Base-by-base conservation (phyloP, 2,113 vertebrate genomes). In the Alligator sinensis region DNA sequence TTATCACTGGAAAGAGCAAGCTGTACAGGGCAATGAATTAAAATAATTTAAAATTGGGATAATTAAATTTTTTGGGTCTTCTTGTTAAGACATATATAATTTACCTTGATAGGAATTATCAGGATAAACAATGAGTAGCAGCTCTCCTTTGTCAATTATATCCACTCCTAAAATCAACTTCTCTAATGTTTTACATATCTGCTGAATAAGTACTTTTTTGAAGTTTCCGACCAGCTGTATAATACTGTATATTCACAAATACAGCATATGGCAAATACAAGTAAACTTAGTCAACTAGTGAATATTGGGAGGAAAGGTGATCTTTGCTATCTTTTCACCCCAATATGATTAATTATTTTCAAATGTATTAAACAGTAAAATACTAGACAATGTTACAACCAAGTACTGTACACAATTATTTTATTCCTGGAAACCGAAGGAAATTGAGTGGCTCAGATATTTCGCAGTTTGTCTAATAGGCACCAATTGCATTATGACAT, bases 1-100 rank as follows among this genome's bases (percentile, higher is more conserved):
- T 99, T 99, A 97, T 99, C 99, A 85, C 99, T 99, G 92, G 99
- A 99, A 77, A 99, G 97, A 38, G 99, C 99, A 66, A 99, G 97
- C 99, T 99, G 78, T 19, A 74, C 27, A 92, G 76, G 92, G 95
- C 12, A 38, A 96, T 22, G 38, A 82, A 96, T 84, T 13, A 93
- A 86, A 2, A 76, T 1, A 19, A 76, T 89, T 80, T 2, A 3
- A 59, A 95, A 54, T 19, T 70, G 21, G 2, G 81, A 18, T 6
- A 77, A 89, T 17, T 34, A 85, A 47, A 25, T 3, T 30, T 82
- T 81, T 79, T 6, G 63, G 22, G 17, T 19, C 84, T 88, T 55
- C 60, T 30, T 3, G 80, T 9, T 21, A 86, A 30, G 74, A 47
- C 5, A 77, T 25, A 6, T 57, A 9, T 9, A 25, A 18, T 82